These are phyloP conservation scores for Lordiphosa fenestrarum DNA, from an alignment of 2,888 invertebrate species.

Conservation along the genomic window DNA sequence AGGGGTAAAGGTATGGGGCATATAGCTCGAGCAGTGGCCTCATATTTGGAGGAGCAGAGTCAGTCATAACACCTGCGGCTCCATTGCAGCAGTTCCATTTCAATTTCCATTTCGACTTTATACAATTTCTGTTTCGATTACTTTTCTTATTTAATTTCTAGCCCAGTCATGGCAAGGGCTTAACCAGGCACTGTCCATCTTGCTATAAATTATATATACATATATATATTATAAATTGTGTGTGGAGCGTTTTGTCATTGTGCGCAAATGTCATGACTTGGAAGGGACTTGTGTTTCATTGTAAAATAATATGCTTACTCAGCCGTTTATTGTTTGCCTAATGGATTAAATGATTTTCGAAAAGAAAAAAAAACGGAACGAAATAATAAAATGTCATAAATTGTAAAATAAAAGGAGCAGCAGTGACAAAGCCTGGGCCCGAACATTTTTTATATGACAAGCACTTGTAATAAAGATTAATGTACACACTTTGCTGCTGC, in stretches of 20 bases:
- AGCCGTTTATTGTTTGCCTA: conserved; percentile 74
- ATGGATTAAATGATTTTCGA: conserved; percentile 74
- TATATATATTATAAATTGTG: too few relatives aligned
- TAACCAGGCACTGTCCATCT: conserved; percentile 36
- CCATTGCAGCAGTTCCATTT: conserved; percentile 40
- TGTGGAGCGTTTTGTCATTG: conserved; percentile 55
- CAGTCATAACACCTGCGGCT: conserved; percentile 68
- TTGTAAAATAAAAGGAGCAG: conserved; percentile 63
- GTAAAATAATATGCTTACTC: conserved; percentile 72
- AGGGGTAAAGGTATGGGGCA: too few relatives aligned
- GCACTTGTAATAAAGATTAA: conserved; percentile 75
- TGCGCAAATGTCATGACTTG: conserved; percentile 45
- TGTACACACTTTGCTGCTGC: conserved; percentile 29
- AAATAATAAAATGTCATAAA: conserved; percentile 53
- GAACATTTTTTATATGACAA: conserved; percentile 46
- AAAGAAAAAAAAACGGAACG: conserved; percentile 28
- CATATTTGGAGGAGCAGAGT: conserved; percentile 33
- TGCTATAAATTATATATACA: conserved; percentile 62
- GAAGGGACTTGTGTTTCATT: conserved; percentile 56
- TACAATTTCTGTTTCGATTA: conserved; percentile 49
- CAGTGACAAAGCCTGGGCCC: conserved; percentile 64
- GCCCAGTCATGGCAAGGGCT: conserved; percentile 46
- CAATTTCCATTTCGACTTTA: conserved; percentile 43
- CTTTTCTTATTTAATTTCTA: conserved; percentile 28
- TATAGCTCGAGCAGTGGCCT: not conserved